A percentile compares a stretch with the other conserved stretches of the same genome.
phyloP scores from a whole-genome alignment of 2,113 vertebrate genomes.

The Tringa solitaria region DNA sequence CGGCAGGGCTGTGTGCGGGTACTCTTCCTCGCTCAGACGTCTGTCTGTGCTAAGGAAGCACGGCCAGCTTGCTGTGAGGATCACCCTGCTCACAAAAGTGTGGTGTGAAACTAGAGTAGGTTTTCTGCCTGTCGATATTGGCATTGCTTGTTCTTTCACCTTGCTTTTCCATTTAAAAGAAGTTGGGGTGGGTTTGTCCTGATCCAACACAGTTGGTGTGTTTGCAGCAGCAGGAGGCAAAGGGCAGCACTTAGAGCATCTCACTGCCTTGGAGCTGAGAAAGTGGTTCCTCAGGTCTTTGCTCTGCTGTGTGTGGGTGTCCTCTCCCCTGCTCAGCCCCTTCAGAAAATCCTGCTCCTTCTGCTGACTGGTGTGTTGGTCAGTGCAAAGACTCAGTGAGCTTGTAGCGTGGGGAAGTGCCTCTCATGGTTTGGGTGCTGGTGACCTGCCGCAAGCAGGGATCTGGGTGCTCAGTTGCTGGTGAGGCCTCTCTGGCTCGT shows the following conservation, averaged over 20 bases:
- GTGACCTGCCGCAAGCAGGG: not conserved
- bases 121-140: not conserved
- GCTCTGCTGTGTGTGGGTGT: accelerated
- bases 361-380: not conserved
- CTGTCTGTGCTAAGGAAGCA: not conserved
- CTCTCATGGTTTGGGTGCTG: not conserved
- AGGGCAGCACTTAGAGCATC: not conserved
- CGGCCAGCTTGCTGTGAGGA: not conserved
- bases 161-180: not conserved
- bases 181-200: not conserved
- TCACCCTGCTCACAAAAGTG: not conserved
- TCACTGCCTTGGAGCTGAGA: not conserved
- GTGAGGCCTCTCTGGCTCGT: not conserved
- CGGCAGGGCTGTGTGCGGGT: not conserved
- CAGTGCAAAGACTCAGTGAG: accelerated
- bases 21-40: not conserved
- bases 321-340: not conserved
- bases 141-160: not conserved
- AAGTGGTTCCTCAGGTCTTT: not conserved
- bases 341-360: not conserved
- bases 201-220: no score
- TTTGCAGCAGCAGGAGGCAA: not conserved
- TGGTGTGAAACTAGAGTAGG: not conserved
- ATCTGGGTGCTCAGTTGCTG: not conserved
- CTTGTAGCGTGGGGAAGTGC: accelerated